phyloP scores from a whole-genome alignment of 2,888 invertebrate species.

The Perithous albicinctus region DNA sequence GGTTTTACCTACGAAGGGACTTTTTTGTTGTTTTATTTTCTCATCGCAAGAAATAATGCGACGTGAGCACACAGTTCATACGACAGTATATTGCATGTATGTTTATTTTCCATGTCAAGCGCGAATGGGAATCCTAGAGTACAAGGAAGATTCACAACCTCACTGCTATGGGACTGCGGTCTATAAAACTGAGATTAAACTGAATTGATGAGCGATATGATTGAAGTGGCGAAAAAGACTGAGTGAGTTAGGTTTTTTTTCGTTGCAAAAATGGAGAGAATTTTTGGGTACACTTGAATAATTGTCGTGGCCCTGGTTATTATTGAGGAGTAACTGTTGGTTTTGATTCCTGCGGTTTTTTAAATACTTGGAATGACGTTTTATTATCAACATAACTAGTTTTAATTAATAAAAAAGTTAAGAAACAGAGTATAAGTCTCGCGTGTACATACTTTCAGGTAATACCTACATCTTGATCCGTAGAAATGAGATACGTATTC shows the following conservation, averaged over 20 bases:
- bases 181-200: not conserved
- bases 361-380: too few species aligned
- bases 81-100: slow-evolving; percentile 20
- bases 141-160: slow-evolving; percentile 9
- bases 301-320: too few species aligned
- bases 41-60: slow-evolving; percentile 46
- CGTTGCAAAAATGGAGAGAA: too few species aligned
- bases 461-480: too few species aligned
- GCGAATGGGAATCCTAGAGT: not conserved
- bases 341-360: too few species aligned
- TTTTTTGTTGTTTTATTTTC: slow-evolving; percentile 16
- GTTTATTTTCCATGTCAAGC: slow-evolving; percentile 23
- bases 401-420: too few species aligned
- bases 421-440: too few species aligned
- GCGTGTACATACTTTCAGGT: too few species aligned
- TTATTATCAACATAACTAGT: too few species aligned
- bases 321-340: too few species aligned
- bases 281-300: too few species aligned
- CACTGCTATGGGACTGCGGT: not conserved
- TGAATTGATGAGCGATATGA: not conserved
- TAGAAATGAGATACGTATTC: too few species aligned
- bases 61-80: not conserved
- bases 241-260: not conserved
- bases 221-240: not conserved
- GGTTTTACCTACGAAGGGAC: not conserved